Evolutionary conservation across 2,113 vertebrate species (phyloP).

Genomic region (Thalassoma bifasciatum): DNA sequence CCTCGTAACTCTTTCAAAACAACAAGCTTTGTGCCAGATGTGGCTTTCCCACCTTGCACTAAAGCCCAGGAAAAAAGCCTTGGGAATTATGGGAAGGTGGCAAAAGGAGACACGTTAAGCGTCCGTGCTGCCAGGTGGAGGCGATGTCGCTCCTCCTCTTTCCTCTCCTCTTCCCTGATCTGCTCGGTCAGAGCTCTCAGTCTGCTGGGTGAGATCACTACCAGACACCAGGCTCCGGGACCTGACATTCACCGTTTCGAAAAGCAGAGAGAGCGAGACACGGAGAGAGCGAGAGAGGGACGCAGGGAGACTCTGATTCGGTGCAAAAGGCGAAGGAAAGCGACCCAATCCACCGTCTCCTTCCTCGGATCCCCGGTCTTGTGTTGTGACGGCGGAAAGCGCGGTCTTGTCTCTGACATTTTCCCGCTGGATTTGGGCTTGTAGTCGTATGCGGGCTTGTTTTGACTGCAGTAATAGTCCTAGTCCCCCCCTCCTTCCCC

Average conservation of each 20-base stretch:
- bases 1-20: conserved; percentile 42
- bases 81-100: conserved; percentile 44
- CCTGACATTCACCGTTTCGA: conserved; percentile 80
- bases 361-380: conserved; percentile 38
- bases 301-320: conserved; percentile 50
- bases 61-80: conserved; percentile 37
- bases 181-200: conserved; percentile 65
- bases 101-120: conserved; percentile 38
- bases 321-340: conserved; percentile 55
- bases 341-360: conserved; percentile 48
- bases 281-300: conserved; percentile 27
- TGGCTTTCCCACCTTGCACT: conserved; percentile 30
- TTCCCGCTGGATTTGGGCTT: conserved; percentile 75
- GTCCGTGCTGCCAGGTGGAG: conserved; percentile 70
- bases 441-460: conserved; percentile 80
- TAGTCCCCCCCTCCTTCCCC: conserved; percentile 41
- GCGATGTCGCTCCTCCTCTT: conserved; percentile 78
- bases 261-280: conserved; percentile 58
- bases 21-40: conserved; percentile 45
- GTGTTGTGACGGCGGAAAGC: conserved; percentile 48
- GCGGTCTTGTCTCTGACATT: conserved; percentile 65
- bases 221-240: conserved; percentile 81
- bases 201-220: conserved; percentile 84
- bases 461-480: conserved; percentile 83
- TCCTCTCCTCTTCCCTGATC: conserved; percentile 26